Evolutionary conservation across 2,797 vertebrate species (phyloP).

Genomic region (Molossus alvarezi): DNA sequence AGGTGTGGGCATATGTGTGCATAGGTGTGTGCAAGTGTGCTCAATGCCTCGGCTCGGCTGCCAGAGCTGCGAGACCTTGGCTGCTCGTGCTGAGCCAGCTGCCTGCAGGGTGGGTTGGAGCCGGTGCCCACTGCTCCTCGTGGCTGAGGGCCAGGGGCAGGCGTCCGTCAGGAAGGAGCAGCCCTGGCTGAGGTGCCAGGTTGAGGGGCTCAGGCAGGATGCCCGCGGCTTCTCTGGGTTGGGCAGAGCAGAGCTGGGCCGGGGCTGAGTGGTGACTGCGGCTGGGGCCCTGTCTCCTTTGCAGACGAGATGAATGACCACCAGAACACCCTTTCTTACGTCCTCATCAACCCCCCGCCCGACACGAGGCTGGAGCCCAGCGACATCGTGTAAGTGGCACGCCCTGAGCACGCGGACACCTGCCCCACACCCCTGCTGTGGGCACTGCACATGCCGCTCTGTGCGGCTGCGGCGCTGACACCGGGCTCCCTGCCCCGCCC

Average conservation of each 20-base stretch:
- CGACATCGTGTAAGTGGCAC: constrained; percentile 94
- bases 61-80: accelerated
- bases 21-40: neutral
- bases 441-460: accelerated
- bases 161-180: neutral
- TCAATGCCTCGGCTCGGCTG: accelerated
- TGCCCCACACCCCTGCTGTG: accelerated
- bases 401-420: accelerated
- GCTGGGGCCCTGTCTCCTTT: constrained; percentile 41
- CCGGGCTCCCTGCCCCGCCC: neutral
- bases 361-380: constrained; percentile 98
- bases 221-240: accelerated
- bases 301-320: constrained; percentile 99
- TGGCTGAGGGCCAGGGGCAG: neutral
- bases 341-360: constrained; percentile 98
- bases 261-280: neutral
- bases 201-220: accelerated
- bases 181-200: neutral
- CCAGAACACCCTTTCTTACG: constrained; percentile 98
- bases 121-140: accelerated
- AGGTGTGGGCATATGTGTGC: neutral
- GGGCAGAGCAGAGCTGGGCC: accelerated
- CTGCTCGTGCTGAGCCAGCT: neutral
- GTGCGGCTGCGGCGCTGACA: accelerated
- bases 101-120: accelerated